These are phyloP conservation scores for Oxyscelio sp. DNA, from an alignment of 2,888 invertebrate genomes.

Conservation along the genomic window DNA sequence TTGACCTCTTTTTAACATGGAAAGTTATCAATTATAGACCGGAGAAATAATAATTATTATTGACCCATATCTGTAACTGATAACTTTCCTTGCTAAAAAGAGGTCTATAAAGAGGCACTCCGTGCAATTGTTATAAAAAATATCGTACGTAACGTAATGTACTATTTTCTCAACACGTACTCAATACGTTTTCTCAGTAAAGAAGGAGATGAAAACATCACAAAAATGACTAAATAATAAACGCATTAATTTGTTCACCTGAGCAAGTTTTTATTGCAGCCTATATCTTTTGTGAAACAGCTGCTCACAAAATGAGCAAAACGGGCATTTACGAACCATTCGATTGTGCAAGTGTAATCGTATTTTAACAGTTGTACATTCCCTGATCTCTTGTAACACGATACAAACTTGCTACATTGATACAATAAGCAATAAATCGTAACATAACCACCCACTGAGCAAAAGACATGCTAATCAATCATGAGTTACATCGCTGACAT, in stretches of 20 bases:
- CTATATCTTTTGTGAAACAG: conserved; percentile 26
- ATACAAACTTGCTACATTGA: conserved; percentile 64
- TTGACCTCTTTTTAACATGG: too few relatives aligned
- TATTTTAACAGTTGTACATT: conserved; percentile 55
- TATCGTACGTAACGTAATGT: too few relatives aligned
- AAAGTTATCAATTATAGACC: too few relatives aligned
- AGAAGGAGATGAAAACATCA: too few relatives aligned
- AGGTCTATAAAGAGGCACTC: too few relatives aligned
- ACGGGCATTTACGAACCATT: conserved; percentile 37
- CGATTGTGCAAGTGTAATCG: conserved; percentile 56
- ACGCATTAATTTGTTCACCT: conserved; percentile 27
- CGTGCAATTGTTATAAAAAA: too few relatives aligned
- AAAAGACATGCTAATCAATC: conserved; percentile 58
- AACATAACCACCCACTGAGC: conserved; percentile 39
- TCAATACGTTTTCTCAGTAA: too few relatives aligned
- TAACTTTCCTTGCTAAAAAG: too few relatives aligned
- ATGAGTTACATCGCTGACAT: conserved; percentile 28
- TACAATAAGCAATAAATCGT: conserved; percentile 65
- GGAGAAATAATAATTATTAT: too few relatives aligned
- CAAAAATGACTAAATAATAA: too few relatives aligned
- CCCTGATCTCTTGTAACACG: conserved; percentile 50
- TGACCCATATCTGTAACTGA: too few relatives aligned
- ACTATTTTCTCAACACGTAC: too few relatives aligned
- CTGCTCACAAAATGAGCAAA: conserved; percentile 42
- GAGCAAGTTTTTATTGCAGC: conserved; percentile 23